Percentiles rank a stretch among this genome's conserved stretches.
Evolutionary conservation across 2,888 invertebrate species (phyloP).

Genomic region (Agrochola lychnidis): DNA sequence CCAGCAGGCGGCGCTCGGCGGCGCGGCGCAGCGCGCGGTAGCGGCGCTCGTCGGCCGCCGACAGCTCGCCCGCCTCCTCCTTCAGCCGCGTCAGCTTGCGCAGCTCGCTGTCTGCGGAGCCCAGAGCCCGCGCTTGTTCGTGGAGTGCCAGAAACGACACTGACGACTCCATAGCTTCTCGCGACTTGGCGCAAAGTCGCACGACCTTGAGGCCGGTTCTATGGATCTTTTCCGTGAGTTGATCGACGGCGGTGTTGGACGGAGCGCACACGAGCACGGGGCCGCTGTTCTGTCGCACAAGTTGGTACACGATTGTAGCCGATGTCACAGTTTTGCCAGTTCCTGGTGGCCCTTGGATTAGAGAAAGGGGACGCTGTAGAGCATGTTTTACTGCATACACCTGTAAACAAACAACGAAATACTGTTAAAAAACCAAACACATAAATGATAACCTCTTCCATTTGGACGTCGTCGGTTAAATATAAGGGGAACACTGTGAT

Average conservation of each 20-base stretch:
- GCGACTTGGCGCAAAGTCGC: constrained; percentile 98
- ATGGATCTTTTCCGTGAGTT: constrained; percentile 99
- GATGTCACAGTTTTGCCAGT: constrained; percentile 99
- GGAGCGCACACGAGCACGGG: constrained; percentile 99
- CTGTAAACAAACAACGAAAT: constrained; percentile 73
- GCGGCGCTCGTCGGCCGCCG: constrained; percentile 98
- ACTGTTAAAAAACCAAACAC: background rate
- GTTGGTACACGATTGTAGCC: constrained; percentile 99
- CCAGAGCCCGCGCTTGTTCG: constrained; percentile 98
- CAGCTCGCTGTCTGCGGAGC: constrained; percentile 96
- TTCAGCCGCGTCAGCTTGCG: constrained; percentile 98
- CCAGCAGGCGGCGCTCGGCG: constrained; percentile 96
- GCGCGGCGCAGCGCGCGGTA: constrained; percentile 97
- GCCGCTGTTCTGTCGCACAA: constrained; percentile 98
- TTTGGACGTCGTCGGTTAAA: background rate
- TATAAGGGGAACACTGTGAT: background rate
- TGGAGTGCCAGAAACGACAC: constrained; percentile 99
- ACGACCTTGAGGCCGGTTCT: constrained; percentile 98
- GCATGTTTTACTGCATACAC: constrained; percentile 99
- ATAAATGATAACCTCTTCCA: background rate
- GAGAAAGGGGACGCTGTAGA: constrained; percentile 97
- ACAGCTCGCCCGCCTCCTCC: constrained; percentile 99
- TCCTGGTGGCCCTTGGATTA: constrained; percentile 99
- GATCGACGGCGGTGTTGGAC: constrained; percentile 99
- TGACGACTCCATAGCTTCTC: constrained; percentile 99